Conservation (phyloP, 2,888 invertebrate species). For the Xanthorhoe designata region DNA sequence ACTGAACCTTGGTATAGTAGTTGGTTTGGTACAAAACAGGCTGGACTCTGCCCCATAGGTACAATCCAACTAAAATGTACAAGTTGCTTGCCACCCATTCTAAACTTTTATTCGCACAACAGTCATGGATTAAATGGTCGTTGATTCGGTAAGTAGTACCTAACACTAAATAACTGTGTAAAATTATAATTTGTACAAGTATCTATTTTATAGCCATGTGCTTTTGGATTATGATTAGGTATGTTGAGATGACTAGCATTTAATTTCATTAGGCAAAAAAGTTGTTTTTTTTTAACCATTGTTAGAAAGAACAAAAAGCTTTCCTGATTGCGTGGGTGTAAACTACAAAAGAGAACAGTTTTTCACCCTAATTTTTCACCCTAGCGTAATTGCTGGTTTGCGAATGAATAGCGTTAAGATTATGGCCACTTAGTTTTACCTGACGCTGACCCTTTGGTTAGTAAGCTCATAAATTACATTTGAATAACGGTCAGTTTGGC, state of each 20-base stretch:
- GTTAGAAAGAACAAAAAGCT: constrained; percentile 9
- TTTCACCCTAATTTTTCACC: too few species aligned
- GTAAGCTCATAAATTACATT: constrained; percentile 36
- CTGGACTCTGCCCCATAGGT: constrained; percentile 19
- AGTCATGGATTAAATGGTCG: constrained; percentile 3
- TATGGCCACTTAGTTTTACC: constrained; percentile 47
- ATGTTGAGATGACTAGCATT: neutral
- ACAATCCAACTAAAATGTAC: constrained; percentile 12
- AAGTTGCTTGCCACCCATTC: constrained; percentile 23
- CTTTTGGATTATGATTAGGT: neutral
- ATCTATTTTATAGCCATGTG: too few species aligned
- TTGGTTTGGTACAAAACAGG: neutral
- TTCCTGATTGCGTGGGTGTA: constrained; percentile 23
- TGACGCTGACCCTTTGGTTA: constrained; percentile 51
- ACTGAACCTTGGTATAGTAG: neutral
- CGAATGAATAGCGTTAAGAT: constrained; percentile 34
- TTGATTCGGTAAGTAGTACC: too few species aligned
- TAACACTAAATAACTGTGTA: too few species aligned
- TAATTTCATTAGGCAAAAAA: neutral
- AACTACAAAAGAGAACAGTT: constrained; percentile 18
- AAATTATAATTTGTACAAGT: neutral
- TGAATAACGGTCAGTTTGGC: neutral
- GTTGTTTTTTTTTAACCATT: neutral
- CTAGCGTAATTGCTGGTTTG: constrained; percentile 12
- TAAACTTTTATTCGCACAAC: constrained; percentile 25